A percentile compares a stretch with the other conserved stretches of the same genome.
Evolutionary conservation across 2,113 vertebrate genomes (phyloP).

Genomic region (Sardina pilchardus): DNA sequence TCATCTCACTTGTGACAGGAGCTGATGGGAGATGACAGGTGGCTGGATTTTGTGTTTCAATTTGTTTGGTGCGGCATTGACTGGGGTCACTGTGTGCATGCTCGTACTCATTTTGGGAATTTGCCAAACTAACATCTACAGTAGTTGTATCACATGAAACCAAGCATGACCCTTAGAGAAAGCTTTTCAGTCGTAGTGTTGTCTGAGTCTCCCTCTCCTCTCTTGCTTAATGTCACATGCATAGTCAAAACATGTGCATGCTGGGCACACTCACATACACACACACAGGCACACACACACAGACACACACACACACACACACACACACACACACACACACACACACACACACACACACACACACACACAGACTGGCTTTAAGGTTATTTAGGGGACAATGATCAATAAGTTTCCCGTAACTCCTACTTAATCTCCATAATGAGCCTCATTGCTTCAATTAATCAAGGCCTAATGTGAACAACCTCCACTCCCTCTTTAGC

Average conservation of each 20-base stretch:
- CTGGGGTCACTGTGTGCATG: background rate
- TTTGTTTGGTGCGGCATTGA: too few species aligned
- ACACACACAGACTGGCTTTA: slow-evolving; percentile 69
- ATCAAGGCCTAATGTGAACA: slow-evolving; percentile 69
- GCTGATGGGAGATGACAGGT: background rate
- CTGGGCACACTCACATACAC: background rate
- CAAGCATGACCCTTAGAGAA: background rate
- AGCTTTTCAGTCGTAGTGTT: background rate
- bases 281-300: background rate
- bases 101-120: background rate
- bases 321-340: slow-evolving; percentile 21
- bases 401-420: slow-evolving; percentile 77
- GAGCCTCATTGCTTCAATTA: slow-evolving; percentile 76
- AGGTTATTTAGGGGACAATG: slow-evolving; percentile 78
- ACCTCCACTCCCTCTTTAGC: slow-evolving; percentile 54
- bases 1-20: background rate
- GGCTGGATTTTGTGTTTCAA: background rate
- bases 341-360: slow-evolving; percentile 60
- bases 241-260: background rate
- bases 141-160: background rate
- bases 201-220: background rate
- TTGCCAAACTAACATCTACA: background rate
- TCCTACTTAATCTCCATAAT: slow-evolving; percentile 79
- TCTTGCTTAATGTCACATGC: background rate
- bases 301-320: background rate